These are phyloP conservation scores for Leptodactylus fuscus DNA, from an alignment of 2,113 vertebrate genomes.

Conservation along the genomic window DNA sequence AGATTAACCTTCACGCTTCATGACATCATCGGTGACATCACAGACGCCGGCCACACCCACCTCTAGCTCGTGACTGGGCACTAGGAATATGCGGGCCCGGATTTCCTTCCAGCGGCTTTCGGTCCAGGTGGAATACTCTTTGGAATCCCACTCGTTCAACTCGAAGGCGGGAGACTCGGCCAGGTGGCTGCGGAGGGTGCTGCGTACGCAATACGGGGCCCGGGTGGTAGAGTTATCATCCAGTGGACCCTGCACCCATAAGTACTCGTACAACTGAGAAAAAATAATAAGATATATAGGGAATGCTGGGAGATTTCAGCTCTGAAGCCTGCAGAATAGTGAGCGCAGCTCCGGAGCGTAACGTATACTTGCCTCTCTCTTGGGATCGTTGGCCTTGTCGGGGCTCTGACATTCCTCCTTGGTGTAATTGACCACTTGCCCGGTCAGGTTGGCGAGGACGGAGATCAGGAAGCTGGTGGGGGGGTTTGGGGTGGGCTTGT, in stretches of 20 bases:
- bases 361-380: constrained; percentile 76
- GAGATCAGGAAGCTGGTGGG: constrained; percentile 80
- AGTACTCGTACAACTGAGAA: constrained; percentile 80
- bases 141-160: constrained; percentile 82
- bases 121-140: constrained; percentile 90
- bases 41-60: constrained; percentile 68
- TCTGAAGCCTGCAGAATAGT: too few species aligned
- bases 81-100: constrained; percentile 86
- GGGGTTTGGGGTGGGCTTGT: constrained; percentile 68
- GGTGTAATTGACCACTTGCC: constrained; percentile 74
- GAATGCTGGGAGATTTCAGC: neutral
- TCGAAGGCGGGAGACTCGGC: constrained; percentile 91
- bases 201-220: constrained; percentile 76
- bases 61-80: constrained; percentile 92
- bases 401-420: constrained; percentile 83
- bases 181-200: constrained; percentile 71
- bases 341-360: neutral
- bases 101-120: constrained; percentile 95
- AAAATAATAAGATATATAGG: neutral
- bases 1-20: too few species aligned
- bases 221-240: constrained; percentile 74
- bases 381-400: constrained; percentile 69
- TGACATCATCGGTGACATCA: too few species aligned
- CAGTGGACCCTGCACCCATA: constrained; percentile 83
- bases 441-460: constrained; percentile 88